phyloP scores from a whole-genome alignment of 2,888 invertebrate species.

The Phengaris arion region DNA sequence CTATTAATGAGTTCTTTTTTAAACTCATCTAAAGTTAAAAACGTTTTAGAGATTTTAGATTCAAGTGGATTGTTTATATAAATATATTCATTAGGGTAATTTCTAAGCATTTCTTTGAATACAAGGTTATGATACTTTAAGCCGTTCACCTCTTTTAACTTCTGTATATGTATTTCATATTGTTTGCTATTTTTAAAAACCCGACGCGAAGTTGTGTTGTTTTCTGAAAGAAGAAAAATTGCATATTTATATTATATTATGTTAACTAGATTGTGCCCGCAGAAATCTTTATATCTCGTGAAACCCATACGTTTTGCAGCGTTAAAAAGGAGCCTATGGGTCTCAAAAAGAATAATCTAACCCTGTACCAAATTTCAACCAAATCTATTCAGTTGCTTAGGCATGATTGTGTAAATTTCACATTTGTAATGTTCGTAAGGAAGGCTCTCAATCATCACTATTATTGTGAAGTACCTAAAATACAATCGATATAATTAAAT shows the following conservation, averaged over 20 bases:
- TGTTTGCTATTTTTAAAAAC: conserved; percentile 45
- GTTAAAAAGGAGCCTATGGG: too few relatives aligned
- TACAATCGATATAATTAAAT: not conserved
- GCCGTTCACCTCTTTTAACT: conserved; percentile 62
- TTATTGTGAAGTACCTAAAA: not conserved
- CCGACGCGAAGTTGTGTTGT: conserved; percentile 45
- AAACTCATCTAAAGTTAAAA: conserved; percentile 56
- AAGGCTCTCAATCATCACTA: not conserved
- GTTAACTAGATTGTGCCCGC: too few relatives aligned
- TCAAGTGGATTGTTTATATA: conserved; percentile 69
- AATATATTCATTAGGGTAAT: conserved; percentile 46
- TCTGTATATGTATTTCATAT: conserved; percentile 57
- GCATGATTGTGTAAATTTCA: too few relatives aligned
- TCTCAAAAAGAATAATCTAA: too few relatives aligned
- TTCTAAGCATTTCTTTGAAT: conserved; percentile 44
- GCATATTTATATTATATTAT: too few relatives aligned
- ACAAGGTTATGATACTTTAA: conserved; percentile 60
- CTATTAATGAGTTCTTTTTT: conserved; percentile 49
- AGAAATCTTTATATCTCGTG: too few relatives aligned
- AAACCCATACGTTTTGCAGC: too few relatives aligned
- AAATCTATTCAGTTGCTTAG: too few relatives aligned
- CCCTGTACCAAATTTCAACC: too few relatives aligned
- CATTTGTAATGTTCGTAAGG: too few relatives aligned
- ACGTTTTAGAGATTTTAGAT: conserved; percentile 58
- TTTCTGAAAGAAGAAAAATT: conserved; percentile 37